Percentiles rank a stretch among this genome's conserved stretches.
These are phyloP conservation scores for Odontomachus brunneus DNA, from an alignment of 1,140 invertebrate genomes.

Conservation along the genomic window DNA sequence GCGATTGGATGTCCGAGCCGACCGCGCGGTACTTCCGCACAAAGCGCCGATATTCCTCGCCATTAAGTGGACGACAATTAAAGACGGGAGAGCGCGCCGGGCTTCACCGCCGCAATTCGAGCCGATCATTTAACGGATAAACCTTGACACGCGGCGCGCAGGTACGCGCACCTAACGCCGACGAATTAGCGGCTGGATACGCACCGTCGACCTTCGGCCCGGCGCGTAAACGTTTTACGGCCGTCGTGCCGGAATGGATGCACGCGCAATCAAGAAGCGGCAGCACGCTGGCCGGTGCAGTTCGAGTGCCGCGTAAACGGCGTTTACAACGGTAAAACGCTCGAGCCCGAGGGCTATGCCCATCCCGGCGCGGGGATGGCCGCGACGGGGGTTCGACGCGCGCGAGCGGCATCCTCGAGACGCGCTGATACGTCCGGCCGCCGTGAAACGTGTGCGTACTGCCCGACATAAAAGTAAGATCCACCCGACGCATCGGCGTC, in stretches of 20 bases:
- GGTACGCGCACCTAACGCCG: not conserved
- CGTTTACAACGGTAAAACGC: slow-evolving; percentile 60
- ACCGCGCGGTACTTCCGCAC: slow-evolving; percentile 47
- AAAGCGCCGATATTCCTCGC: slow-evolving; percentile 58
- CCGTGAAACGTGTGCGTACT: slow-evolving; percentile 66
- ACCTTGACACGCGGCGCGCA: slow-evolving; percentile 3
- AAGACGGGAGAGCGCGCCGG: too few species aligned
- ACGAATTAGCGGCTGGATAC: slow-evolving; percentile 63
- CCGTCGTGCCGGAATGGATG: slow-evolving; percentile 57
- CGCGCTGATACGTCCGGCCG: slow-evolving; percentile 66
- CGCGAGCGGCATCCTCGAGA: slow-evolving; percentile 38
- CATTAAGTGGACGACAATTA: slow-evolving; percentile 41
- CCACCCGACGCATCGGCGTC: slow-evolving; percentile 24
- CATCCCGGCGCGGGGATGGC: too few species aligned
- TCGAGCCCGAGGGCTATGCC: not conserved
- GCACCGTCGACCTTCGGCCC: slow-evolving; percentile 35
- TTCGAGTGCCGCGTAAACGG: slow-evolving; percentile 39
- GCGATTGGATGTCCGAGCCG: slow-evolving; percentile 54
- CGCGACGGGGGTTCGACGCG: too few species aligned
- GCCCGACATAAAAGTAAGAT: slow-evolving; percentile 72
- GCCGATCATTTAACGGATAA: slow-evolving; percentile 36
- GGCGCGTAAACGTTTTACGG: slow-evolving; percentile 65
- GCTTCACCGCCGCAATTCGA: slow-evolving; percentile 26
- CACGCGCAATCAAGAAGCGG: slow-evolving; percentile 65
- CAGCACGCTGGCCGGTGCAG: slow-evolving; percentile 50